These are phyloP conservation scores for Linurgus olivaceus DNA, from an alignment of 2,797 vertebrate species.

Conservation along the genomic window DNA sequence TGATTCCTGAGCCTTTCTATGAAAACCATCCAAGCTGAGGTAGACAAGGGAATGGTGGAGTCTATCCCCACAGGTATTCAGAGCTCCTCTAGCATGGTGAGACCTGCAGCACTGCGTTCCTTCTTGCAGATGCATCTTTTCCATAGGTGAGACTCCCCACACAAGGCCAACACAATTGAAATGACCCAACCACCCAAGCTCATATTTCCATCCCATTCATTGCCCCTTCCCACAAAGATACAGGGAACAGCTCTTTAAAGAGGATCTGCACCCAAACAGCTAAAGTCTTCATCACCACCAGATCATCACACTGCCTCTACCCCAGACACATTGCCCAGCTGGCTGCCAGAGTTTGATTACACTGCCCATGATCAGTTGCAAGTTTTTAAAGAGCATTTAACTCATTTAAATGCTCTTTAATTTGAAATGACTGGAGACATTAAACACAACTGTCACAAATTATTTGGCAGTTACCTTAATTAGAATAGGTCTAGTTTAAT, in stretches of 20 bases:
- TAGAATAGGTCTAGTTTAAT: background rate
- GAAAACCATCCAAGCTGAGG: background rate
- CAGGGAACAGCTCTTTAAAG: background rate
- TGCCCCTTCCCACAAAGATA: background rate
- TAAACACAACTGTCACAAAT: background rate
- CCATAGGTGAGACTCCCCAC: rapidly evolving
- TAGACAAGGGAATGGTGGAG: background rate
- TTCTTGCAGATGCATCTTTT: background rate
- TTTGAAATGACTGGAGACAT: background rate
- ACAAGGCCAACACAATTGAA: background rate
- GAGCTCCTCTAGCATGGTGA: background rate
- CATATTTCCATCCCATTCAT: background rate
- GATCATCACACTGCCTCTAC: background rate
- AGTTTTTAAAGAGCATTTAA: background rate
- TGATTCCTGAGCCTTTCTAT: background rate
- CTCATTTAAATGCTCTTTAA: too few relatives aligned
- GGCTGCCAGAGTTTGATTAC: background rate
- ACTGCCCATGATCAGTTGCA: background rate
- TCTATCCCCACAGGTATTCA: background rate
- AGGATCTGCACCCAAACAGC: background rate
- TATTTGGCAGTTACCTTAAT: slow-evolving; percentile 12
- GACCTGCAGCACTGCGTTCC: rapidly evolving
- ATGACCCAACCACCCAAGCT: background rate
- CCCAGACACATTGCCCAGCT: background rate
- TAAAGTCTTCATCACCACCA: background rate